A percentile compares a stretch with the other conserved stretches of the same genome.
phyloP scores from a whole-genome alignment of 2,888 invertebrate species.

The Taphrorychus bicolor region DNA sequence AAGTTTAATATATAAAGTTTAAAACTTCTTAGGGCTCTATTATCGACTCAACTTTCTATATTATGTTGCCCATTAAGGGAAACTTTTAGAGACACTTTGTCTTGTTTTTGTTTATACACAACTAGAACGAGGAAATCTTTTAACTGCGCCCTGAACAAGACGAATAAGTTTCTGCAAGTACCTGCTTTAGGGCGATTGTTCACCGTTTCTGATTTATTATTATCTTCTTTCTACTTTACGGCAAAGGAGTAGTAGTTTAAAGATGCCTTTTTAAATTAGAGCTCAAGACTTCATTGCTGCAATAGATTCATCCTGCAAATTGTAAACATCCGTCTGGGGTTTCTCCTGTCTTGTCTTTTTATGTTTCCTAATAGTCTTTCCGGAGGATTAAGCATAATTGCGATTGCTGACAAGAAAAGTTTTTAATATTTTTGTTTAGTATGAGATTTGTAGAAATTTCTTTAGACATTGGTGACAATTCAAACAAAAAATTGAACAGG shows the following conservation, averaged over 20 bases:
- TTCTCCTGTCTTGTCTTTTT: too few relatives aligned
- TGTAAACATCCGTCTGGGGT: too few relatives aligned
- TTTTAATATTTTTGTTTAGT: too few relatives aligned
- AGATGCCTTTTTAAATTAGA: not conserved
- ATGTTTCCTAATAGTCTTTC: too few relatives aligned
- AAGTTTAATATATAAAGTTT: constrained; percentile 30
- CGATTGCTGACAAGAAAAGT: too few relatives aligned
- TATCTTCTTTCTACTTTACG: not conserved
- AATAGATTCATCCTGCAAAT: too few relatives aligned
- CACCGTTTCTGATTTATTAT: not conserved
- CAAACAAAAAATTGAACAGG: too few relatives aligned
- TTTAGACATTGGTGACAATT: too few relatives aligned
- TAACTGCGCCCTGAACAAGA: constrained; percentile 6
- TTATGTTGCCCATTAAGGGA: constrained; percentile 31
- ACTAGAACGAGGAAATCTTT: constrained; percentile 13
- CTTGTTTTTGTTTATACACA: constrained; percentile 23
- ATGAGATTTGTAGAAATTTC: too few relatives aligned
- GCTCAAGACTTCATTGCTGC: not conserved
- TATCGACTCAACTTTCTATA: constrained; percentile 36
- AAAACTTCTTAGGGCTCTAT: constrained; percentile 34
- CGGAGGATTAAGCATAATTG: too few relatives aligned
- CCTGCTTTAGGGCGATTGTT: not conserved
- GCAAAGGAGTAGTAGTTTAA: not conserved
- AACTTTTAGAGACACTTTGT: constrained; percentile 25
- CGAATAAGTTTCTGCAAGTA: not conserved